Conservation (phyloP, 92 coral and sea anemone genomes). For the Zoanthus sociatus region DNA sequence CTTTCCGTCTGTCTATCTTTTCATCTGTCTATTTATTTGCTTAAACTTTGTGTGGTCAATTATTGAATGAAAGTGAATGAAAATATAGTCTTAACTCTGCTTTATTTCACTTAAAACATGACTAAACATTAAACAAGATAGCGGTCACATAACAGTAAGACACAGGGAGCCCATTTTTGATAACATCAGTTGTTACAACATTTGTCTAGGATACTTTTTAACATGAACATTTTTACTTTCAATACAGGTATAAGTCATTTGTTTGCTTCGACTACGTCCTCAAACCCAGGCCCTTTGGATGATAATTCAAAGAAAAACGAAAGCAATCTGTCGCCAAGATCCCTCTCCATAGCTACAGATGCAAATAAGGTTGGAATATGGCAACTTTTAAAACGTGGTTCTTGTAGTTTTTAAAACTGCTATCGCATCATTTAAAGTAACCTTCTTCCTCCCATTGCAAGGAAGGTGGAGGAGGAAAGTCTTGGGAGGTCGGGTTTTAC, state of each 20-base stretch:
- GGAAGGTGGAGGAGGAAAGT: too few species aligned
- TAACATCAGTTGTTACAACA: too few species aligned
- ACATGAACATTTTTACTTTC: neutral
- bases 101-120: too few species aligned
- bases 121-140: too few species aligned
- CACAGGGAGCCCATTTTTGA: too few species aligned
- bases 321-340: conserved; percentile 71
- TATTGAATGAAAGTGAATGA: neutral
- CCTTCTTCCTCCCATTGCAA: neutral
- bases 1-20: neutral
- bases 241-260: conserved; percentile 85
- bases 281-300: conserved; percentile 97
- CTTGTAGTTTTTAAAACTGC: neutral
- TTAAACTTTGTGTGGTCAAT: too few species aligned
- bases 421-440: neutral
- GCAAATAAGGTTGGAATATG: neutral
- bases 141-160: too few species aligned
- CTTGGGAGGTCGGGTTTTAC: too few species aligned
- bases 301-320: conserved; percentile 78
- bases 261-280: conserved; percentile 76
- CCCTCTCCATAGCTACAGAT: conserved; percentile 18
- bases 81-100: too few species aligned
- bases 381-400: neutral
- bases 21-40: neutral
- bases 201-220: neutral